Conservation (phyloP, 1,140 invertebrate species). For the Zaprionus nigranus region DNA sequence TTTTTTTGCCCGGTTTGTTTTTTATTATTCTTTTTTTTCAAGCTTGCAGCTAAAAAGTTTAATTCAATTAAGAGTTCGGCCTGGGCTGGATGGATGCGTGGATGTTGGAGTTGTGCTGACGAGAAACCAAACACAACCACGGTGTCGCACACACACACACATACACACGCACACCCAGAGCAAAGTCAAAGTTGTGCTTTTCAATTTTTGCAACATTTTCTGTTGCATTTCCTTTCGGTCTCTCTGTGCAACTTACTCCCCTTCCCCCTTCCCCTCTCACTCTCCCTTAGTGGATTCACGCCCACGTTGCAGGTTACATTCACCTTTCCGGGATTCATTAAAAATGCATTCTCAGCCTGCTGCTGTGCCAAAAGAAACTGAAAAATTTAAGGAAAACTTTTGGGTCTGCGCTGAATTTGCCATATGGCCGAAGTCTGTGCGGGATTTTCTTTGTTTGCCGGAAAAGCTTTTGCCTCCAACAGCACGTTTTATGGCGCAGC, state of each 20-base stretch:
- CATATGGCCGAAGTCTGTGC: constrained; percentile 62
- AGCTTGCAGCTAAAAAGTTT: constrained; percentile 58
- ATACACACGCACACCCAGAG: constrained; percentile 21
- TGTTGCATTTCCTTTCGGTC: constrained; percentile 48
- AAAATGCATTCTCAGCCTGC: constrained; percentile 64
- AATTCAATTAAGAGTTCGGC: constrained; percentile 66
- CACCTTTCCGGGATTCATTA: constrained; percentile 68
- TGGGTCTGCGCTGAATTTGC: constrained; percentile 50
- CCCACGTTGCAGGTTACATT: constrained; percentile 51
- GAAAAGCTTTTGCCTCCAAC: constrained; percentile 26
- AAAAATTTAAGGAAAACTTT: constrained; percentile 59
- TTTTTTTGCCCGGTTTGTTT: constrained; percentile 28
- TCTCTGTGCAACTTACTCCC: constrained; percentile 27
- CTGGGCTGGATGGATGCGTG: constrained; percentile 33
- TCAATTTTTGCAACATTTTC: constrained; percentile 60
- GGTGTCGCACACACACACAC: constrained; percentile 12
- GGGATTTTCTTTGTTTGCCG: constrained; percentile 40
- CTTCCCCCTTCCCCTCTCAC: constrained; percentile 19
- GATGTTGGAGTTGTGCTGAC: constrained; percentile 30
- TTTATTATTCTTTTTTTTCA: constrained; percentile 18
- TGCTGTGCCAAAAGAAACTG: constrained; percentile 53
- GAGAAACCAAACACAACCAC: constrained; percentile 43
- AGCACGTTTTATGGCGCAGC: constrained; percentile 15
- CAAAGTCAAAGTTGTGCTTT: constrained; percentile 67
- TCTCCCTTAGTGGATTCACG: constrained; percentile 21